Percentiles rank a stretch among this genome's conserved stretches.
Evolutionary conservation across 2,797 vertebrate genomes (phyloP).

Genomic region (Anguilla anguilla): DNA sequence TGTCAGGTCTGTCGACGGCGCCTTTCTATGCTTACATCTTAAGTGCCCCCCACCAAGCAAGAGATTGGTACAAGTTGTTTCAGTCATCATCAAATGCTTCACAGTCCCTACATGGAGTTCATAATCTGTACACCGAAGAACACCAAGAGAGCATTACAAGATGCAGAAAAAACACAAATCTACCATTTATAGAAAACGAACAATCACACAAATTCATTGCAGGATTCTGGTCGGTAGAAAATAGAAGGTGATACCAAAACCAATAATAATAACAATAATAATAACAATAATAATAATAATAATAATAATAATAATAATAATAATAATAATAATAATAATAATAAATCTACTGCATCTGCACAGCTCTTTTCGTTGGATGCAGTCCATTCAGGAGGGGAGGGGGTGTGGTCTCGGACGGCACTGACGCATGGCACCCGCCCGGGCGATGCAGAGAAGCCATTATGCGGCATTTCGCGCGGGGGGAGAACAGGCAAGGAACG

Average conservation of each 20-base stretch:
- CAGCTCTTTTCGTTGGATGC: not conserved
- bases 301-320: constrained; percentile 2
- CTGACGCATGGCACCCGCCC: not conserved
- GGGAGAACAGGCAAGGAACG: not conserved
- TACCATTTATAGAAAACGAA: not conserved
- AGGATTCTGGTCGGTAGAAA: not conserved
- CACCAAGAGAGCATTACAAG: not conserved
- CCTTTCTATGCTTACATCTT: constrained; percentile 49
- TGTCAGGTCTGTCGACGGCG: not conserved
- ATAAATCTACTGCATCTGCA: not conserved
- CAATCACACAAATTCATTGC: not conserved
- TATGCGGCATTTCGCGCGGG: not conserved
- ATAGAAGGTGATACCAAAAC: not conserved
- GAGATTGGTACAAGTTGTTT: no score
- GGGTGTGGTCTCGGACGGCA: not conserved
- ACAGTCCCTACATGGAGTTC: not conserved
- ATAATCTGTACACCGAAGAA: not conserved
- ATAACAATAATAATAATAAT: not conserved
- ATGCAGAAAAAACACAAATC: not conserved
- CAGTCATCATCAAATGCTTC: not conserved
- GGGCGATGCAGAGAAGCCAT: not conserved
- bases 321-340: no score
- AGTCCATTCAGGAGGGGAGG: not conserved
- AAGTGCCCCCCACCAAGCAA: no score
- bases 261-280: not conserved